Evolutionary conservation across 2,797 vertebrate genomes (phyloP), one percentile per base, ranked within the genome.

Genomic region (Lates japonicus): DNA sequence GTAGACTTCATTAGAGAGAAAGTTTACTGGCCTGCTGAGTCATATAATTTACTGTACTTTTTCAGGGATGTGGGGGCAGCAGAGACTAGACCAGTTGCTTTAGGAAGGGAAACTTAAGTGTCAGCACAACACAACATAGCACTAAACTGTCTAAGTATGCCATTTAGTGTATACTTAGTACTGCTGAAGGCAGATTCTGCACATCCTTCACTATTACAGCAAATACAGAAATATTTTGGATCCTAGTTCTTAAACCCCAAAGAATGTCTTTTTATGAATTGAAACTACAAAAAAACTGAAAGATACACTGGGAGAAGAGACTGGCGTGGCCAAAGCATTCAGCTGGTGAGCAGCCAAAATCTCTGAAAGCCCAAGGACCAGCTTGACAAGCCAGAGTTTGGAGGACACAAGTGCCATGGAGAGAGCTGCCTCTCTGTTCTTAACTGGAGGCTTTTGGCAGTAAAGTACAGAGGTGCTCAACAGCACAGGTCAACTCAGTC

Each of bases 41-140:
- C n/a, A 42, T 42, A 4, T 41, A 42, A 14, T 42, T 75, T 76
- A n/a, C 9, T 60, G 20, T 61, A 67, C 19, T 12, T 70, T 46
- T 64, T 14, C 1, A 1, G 19, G 37, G 3, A 59, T 65, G 14
- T 22, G 8, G 8, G 17, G 44, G 35, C 25, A 67, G 35, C 48
- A 57, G 52, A 72, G n/a, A 55, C 31, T 17, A 11, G 5, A 73
- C 35, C 33, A 72, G 20, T 16, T 58, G 29, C 68, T 65, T 59
- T 37, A 74, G 49, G 59, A 39, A 12, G 20, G 19, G 51, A 85
- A 81, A 83, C 5, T 76, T 16, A 73, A 35, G 44, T 31, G 44
- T 70, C 49, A 77, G 69, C 69, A 51, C 19, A 71, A 75, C 22
- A 29, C 33, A 74, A 31, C 16, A 31, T 39, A 33, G 63, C 25